phyloP scores from a whole-genome alignment of 1,140 invertebrate species.

The Mamestra configurata region DNA sequence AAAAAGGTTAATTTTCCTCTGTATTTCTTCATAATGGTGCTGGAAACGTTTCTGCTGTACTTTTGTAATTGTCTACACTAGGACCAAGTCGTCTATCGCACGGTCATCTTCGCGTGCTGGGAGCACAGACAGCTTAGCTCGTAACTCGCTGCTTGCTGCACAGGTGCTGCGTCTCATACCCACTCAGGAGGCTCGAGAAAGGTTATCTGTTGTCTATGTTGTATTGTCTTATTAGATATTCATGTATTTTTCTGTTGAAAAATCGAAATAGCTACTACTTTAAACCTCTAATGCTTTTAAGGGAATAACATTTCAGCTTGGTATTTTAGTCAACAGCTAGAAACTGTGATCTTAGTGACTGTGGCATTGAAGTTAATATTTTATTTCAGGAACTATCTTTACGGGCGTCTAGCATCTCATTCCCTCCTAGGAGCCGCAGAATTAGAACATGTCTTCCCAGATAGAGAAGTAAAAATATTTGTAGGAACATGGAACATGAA shows the following conservation, averaged over 20 bases:
- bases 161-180: constrained; percentile 94
- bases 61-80: constrained; percentile 55
- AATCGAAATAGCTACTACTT: not conserved
- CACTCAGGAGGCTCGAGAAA: constrained; percentile 92
- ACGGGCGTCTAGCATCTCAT: constrained; percentile 93
- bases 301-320: not conserved
- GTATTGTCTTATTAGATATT: constrained; percentile 5
- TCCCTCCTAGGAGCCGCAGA: constrained; percentile 94
- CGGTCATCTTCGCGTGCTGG: constrained; percentile 82
- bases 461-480: constrained; percentile 95
- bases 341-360: not conserved
- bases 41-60: constrained; percentile 53
- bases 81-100: constrained; percentile 82
- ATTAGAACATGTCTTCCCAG: constrained; percentile 95
- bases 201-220: constrained; percentile 81
- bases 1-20: not conserved
- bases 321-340: not conserved
- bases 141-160: constrained; percentile 92
- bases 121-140: constrained; percentile 91
- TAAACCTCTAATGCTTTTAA: not conserved
- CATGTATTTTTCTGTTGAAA: not conserved
- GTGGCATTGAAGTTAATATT: not conserved
- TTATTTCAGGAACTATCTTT: constrained; percentile 91
- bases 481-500: constrained; percentile 99
- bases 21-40: constrained; percentile 6